Evolutionary conservation across 2,888 invertebrate genomes (phyloP), one percentile per base, ranked within the genome.

Genomic region (Phaonia tiefii): DNA sequence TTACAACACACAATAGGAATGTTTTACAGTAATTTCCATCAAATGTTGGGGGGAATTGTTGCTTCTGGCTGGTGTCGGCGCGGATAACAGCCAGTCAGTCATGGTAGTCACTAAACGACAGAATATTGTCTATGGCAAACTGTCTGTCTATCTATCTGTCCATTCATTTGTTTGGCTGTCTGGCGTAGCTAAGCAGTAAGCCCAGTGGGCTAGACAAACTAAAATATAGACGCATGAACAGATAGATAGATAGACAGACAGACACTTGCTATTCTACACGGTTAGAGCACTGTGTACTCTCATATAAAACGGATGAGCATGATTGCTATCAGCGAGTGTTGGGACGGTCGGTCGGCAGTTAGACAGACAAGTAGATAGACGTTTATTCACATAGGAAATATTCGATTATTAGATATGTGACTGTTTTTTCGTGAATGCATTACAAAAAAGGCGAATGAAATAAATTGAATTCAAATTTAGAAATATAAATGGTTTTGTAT

Each of bases 301-400:
- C 31, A 13, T 54, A 17, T 63, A 42, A 42, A 63, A 63, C 63
- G 63, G 63, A 63, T 63, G 63, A 37, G 63, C 39, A 63, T 63
- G 63, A 63, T 63, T 63, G 63, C 63, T 63, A 63, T 63, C 63
- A 8, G 42, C 13, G 20, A 63, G n/a, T 39, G 39, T 4, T 15
- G 20, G 39, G 3, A n/a, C 31, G 31, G 22, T 42, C 39, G 42
- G 37, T 39, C 39, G 42, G 37, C 15, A 37, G 22, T 39, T 39
- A 42, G 42, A 13, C 63, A 8, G 63, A 2, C 42, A 25, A 13
- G 2, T 56, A 26, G 56, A 25, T 13, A 56, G 56, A n/a, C 42
- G 44, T 58, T 56, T 74, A 67, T 74, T 56, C 44, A 56, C 46
- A 66, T 74, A 56, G 58, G 56, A 58, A 46, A 56, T 58, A 58